These are phyloP conservation scores for Pogonus chalceus DNA, from an alignment of 1,140 invertebrate genomes.

Conservation along the genomic window DNA sequence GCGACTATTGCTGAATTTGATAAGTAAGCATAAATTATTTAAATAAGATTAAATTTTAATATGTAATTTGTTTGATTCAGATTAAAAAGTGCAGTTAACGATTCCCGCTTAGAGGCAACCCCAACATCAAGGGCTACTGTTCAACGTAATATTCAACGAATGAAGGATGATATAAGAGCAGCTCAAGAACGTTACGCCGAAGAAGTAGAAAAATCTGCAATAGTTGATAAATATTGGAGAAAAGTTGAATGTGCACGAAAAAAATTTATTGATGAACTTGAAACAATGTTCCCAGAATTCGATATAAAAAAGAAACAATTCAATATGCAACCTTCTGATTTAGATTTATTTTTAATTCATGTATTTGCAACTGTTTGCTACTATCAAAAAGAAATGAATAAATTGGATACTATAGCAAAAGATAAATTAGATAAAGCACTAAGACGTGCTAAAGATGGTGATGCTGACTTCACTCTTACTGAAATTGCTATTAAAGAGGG, in stretches of 20 bases:
- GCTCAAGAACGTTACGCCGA: conserved; percentile 48
- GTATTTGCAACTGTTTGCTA: conserved; percentile 53
- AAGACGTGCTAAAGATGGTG: conserved; percentile 40
- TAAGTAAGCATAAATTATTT: conserved; percentile 24
- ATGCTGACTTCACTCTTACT: conserved; percentile 31
- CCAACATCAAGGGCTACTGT: conserved; percentile 37
- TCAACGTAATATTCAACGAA: conserved; percentile 48
- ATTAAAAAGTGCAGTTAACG: conserved; percentile 14
- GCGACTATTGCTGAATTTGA: conserved; percentile 25
- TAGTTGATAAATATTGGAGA: conserved; percentile 62
- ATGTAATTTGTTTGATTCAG: conserved; percentile 3
- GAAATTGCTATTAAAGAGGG: conserved; percentile 42
- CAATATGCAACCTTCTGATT: conserved; percentile 48
- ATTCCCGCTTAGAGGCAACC: conserved; percentile 35
- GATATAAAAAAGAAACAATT: conserved; percentile 54
- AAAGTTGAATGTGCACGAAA: conserved; percentile 57
- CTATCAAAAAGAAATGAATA: conserved; percentile 61
- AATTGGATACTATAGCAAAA: conserved; percentile 52
- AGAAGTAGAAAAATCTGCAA: conserved; percentile 42
- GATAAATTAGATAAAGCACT: conserved; percentile 51
- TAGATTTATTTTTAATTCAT: conserved; percentile 59
- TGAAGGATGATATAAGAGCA: conserved; percentile 46
- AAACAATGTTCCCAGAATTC: conserved; percentile 58
- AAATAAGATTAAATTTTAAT: not conserved
- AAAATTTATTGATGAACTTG: conserved; percentile 60